Percentiles rank a stretch among this genome's conserved stretches.
Conservation (phyloP, 2,888 invertebrate species). For the Palloptera scutellata region DNA sequence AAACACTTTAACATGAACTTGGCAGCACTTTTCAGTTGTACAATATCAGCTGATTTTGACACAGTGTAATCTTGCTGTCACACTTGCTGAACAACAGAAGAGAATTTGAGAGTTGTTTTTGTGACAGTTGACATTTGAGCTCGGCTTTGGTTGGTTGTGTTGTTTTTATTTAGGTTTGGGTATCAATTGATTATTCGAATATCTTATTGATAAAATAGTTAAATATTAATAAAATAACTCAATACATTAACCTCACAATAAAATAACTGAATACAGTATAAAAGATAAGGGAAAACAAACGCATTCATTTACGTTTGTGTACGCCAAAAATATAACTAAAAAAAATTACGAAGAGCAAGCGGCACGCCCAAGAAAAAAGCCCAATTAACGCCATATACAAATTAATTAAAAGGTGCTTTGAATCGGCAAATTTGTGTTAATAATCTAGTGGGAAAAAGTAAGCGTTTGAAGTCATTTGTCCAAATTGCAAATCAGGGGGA, state of each 20-base stretch:
- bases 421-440: background rate
- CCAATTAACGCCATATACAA: conserved; percentile 34
- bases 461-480: conserved; percentile 29
- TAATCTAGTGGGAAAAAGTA: background rate
- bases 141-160: conserved; percentile 40
- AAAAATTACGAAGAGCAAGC: conserved; percentile 15
- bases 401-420: conserved; percentile 27
- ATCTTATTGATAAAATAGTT: background rate
- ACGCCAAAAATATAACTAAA: background rate
- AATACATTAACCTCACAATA: background rate
- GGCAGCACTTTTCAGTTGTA: too few species aligned
- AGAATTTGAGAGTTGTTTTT: too few species aligned
- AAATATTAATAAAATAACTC: conserved; percentile 10
- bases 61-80: too few species aligned
- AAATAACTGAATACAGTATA: too few species aligned
- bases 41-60: too few species aligned
- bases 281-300: too few species aligned
- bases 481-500: conserved; percentile 26
- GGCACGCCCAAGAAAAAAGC: conserved; percentile 43
- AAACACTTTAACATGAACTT: too few species aligned
- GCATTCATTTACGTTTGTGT: too few species aligned
- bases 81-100: too few species aligned
- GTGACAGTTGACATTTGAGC: conserved; percentile 42
- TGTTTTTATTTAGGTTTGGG: background rate
- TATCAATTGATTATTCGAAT: background rate